Evolutionary conservation across 2,797 vertebrate species (phyloP).

Genomic region (Hydrolagus colliei): DNA sequence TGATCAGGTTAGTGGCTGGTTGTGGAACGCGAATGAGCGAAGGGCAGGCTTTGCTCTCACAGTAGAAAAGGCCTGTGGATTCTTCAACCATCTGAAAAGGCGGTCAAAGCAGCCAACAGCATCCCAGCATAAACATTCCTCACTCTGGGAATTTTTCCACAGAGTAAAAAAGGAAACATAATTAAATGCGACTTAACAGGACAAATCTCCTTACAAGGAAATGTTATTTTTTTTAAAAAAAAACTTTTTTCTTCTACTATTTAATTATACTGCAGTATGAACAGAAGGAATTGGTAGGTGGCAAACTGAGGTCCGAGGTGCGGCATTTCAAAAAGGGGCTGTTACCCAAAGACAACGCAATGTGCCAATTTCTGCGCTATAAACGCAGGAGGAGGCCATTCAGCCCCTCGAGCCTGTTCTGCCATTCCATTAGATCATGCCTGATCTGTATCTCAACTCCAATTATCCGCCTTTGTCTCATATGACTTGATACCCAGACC

Average conservation of each 20-base stretch:
- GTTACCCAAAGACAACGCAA: too few relatives aligned
- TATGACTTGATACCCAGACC: too few relatives aligned
- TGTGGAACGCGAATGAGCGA: neutral
- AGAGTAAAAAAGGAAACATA: constrained; percentile 19
- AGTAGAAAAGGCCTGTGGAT: neutral
- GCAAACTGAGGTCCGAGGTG: too few relatives aligned
- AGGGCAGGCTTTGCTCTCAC: neutral
- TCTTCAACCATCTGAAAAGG: neutral
- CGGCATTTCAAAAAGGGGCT: too few relatives aligned
- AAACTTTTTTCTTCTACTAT: neutral
- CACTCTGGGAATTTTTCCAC: constrained; percentile 27
- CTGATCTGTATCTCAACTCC: too few relatives aligned
- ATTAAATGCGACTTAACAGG: neutral
- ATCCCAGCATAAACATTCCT: constrained; percentile 26
- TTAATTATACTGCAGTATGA: neutral
- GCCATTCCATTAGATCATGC: too few relatives aligned
- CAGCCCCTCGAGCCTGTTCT: too few relatives aligned
- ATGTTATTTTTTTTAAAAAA: neutral
- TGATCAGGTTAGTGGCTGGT: neutral
- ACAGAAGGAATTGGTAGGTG: too few relatives aligned
- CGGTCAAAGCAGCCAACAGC: neutral
- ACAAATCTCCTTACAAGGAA: constrained; percentile 23
- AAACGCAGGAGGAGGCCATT: too few relatives aligned
- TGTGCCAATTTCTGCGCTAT: too few relatives aligned
- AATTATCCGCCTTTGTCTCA: too few relatives aligned